Conservation (phyloP, 2,797 vertebrate genomes). For the Rhodeus uyekii region DNA sequence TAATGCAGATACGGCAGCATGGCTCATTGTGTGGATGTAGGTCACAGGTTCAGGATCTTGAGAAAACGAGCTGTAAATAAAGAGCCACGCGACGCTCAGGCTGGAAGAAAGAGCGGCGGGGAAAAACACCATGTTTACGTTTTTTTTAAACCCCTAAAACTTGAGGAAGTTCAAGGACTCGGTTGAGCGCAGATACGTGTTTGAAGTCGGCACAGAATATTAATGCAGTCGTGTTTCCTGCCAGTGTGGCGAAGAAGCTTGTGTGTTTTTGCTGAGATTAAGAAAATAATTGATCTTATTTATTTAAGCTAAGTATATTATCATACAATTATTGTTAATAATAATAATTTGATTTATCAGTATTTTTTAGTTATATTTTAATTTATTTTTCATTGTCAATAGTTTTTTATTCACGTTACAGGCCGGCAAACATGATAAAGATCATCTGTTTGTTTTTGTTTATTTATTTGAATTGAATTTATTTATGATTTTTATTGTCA, state of each 20-base stretch:
- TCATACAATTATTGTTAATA: neutral
- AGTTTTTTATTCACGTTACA: too few relatives aligned
- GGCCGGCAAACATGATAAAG: too few relatives aligned
- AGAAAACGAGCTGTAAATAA: neutral
- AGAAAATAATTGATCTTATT: neutral
- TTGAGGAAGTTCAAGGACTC: neutral
- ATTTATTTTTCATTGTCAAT: too few relatives aligned
- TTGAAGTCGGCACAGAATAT: conserved; percentile 30
- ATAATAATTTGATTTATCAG: too few relatives aligned
- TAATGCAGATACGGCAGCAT: neutral
- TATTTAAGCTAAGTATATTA: neutral
- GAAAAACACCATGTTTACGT: neutral
- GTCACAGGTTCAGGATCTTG: neutral
- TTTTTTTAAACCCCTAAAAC: neutral
- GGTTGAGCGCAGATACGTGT: neutral
- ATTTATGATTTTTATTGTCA: neutral
- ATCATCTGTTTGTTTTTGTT: too few relatives aligned
- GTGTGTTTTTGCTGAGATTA: neutral
- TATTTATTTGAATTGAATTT: neutral
- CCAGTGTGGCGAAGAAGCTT: too few relatives aligned
- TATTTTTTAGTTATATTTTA: too few relatives aligned
- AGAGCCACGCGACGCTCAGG: neutral
- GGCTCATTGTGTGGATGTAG: conserved; percentile 22
- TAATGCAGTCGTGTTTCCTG: neutral
- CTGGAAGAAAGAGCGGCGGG: neutral